These are phyloP conservation scores for Saimiri boliviensis DNA, from an alignment of 2,113 vertebrate species.

Conservation along the genomic window DNA sequence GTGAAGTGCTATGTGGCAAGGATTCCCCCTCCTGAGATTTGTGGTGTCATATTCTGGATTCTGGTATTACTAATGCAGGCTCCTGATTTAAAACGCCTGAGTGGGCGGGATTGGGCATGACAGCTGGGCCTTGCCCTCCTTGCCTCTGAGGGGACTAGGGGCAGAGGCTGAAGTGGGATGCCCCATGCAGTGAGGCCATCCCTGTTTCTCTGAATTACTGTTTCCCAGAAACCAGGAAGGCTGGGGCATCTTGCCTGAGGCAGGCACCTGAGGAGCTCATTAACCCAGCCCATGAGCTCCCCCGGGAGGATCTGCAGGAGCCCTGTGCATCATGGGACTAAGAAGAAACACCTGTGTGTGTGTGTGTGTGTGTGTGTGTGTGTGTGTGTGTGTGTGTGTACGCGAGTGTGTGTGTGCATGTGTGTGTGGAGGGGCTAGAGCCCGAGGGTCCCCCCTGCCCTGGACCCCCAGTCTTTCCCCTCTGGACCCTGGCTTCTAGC, in stretches of 20 bases:
- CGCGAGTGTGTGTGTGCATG: too few relatives aligned
- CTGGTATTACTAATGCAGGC: background rate
- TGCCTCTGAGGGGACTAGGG: background rate
- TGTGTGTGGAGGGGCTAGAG: background rate
- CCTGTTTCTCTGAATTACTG: background rate
- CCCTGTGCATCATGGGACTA: background rate
- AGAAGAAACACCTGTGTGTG: background rate
- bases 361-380: too few relatives aligned
- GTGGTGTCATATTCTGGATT: background rate
- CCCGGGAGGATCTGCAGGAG: background rate
- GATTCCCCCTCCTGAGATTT: background rate
- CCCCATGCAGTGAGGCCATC: background rate
- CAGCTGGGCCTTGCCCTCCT: background rate
- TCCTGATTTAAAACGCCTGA: background rate
- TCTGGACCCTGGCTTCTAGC: background rate
- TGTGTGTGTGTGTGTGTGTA: too few relatives aligned
- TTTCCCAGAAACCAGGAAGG: constrained; percentile 26
- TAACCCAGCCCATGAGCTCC: constrained; percentile 31
- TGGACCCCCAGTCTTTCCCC: background rate
- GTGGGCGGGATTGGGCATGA: background rate
- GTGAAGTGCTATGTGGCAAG: background rate
- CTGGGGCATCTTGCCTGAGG: background rate
- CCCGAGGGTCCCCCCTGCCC: background rate
- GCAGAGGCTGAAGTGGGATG: background rate
- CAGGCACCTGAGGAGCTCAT: constrained; percentile 49